These are phyloP conservation scores for Lathamus discolor DNA, from an alignment of 2,113 vertebrate species.

Conservation along the genomic window DNA sequence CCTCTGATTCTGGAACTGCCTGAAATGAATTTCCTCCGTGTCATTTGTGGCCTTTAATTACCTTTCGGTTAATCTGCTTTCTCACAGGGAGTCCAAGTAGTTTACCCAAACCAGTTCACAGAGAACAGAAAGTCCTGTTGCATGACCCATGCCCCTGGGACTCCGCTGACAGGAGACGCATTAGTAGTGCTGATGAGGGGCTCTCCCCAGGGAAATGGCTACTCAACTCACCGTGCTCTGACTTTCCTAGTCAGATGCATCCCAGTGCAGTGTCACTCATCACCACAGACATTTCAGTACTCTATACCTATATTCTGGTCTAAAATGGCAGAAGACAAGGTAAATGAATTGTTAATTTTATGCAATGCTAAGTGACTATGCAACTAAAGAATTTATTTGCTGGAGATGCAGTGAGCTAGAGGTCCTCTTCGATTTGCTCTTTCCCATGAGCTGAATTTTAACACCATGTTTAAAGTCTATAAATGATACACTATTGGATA, in stretches of 20 bases:
- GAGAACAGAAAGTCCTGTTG: not conserved
- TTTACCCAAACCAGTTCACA: not conserved
- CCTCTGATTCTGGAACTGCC: not conserved
- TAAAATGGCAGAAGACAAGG: not conserved
- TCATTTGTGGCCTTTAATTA: not conserved
- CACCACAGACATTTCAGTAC: not conserved
- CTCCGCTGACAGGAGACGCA: not conserved
- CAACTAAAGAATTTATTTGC: not conserved
- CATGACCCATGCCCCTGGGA: not conserved
- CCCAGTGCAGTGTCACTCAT: not conserved
- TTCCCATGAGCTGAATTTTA: not conserved
- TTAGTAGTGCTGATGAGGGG: not conserved
- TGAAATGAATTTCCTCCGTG: not conserved
- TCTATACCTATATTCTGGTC: not conserved
- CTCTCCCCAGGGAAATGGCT: not conserved
- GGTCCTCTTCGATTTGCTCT: not conserved
- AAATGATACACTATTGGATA: not conserved
- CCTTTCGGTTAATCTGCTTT: not conserved
- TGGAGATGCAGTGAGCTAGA: not conserved
- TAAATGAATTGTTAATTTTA: not conserved
- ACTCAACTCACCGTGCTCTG: rapidly evolving
- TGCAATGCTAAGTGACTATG: not conserved
- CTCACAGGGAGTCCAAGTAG: not conserved
- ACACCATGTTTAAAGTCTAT: not conserved
- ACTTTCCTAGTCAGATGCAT: no score